A percentile compares a stretch with the other conserved stretches of the same genome.
These are phyloP conservation scores for Campylorhamphus procurvoides DNA, from an alignment of 2,113 vertebrate genomes.

Conservation along the genomic window DNA sequence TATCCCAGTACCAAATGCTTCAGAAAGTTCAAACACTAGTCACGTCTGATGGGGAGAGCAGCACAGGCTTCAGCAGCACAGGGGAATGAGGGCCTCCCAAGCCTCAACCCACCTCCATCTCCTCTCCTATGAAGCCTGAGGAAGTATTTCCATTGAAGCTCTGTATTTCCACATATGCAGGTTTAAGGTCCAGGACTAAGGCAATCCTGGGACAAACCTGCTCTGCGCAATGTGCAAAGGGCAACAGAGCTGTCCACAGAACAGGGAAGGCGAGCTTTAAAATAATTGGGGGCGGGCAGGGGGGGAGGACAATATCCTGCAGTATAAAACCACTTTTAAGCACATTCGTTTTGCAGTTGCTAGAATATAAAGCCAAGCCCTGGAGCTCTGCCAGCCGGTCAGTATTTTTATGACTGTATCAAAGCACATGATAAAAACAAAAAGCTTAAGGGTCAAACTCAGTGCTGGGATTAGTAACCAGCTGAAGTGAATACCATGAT, in stretches of 20 bases:
- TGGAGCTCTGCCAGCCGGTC: constrained; percentile 45
- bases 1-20: background rate
- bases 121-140: background rate
- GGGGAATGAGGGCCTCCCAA: background rate
- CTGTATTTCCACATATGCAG: background rate
- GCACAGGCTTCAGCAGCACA: background rate
- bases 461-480: background rate
- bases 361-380: background rate
- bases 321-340: background rate
- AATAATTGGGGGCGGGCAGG: background rate
- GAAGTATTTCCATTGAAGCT: background rate
- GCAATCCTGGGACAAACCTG: background rate
- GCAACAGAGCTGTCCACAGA: background rate
- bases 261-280: background rate
- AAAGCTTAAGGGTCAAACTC: constrained; percentile 49
- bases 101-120: background rate
- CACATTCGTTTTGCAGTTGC: background rate
- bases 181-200: background rate
- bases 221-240: background rate
- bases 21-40: background rate
- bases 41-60: accelerated
- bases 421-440: constrained; percentile 54
- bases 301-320: background rate
- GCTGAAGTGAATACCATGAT: background rate
- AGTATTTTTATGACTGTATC: constrained; percentile 51